phyloP scores from a whole-genome alignment of 2,113 vertebrate genomes.

The Elgaria multicarinata region DNA sequence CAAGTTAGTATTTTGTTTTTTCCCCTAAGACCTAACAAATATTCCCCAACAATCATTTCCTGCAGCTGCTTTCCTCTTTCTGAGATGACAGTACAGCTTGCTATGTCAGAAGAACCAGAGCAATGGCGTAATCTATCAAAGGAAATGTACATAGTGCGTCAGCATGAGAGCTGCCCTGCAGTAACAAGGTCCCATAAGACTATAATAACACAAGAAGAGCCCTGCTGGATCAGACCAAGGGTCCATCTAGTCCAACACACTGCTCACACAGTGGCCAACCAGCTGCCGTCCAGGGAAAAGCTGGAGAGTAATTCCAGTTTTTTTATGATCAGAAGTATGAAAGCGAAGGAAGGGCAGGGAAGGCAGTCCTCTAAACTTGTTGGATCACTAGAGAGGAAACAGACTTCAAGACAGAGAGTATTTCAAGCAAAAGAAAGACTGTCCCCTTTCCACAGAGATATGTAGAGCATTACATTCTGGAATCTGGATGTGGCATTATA shows the following conservation, averaged over 20 bases:
- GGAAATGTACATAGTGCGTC: slow-evolving; percentile 7
- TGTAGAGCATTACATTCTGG: not conserved
- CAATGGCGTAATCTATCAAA: slow-evolving; percentile 63
- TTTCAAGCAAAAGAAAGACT: not conserved
- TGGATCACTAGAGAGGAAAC: not conserved
- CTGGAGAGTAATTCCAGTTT: slow-evolving; percentile 30
- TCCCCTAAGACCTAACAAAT: not conserved
- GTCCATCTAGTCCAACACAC: too few relatives aligned
- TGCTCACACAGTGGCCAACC: too few relatives aligned
- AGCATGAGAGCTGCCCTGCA: slow-evolving; percentile 39
- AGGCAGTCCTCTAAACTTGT: slow-evolving; percentile 3
- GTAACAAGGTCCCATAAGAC: slow-evolving; percentile 34
- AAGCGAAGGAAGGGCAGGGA: not conserved
- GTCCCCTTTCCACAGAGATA: not conserved
- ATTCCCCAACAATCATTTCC: slow-evolving; percentile 16
- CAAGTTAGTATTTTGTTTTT: not conserved
- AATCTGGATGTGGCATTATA: slow-evolving; percentile 11
- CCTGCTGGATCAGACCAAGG: too few relatives aligned
- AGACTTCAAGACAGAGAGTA: not conserved
- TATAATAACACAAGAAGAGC: too few relatives aligned
- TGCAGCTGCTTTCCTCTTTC: slow-evolving; percentile 19
- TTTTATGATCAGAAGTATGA: slow-evolving; percentile 18
- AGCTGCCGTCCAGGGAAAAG: slow-evolving; percentile 30
- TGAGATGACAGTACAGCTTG: slow-evolving; percentile 14
- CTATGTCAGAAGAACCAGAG: slow-evolving; percentile 56